Evolutionary conservation across 2,113 vertebrate species (phyloP).

Genomic region (Lycaon pictus): DNA sequence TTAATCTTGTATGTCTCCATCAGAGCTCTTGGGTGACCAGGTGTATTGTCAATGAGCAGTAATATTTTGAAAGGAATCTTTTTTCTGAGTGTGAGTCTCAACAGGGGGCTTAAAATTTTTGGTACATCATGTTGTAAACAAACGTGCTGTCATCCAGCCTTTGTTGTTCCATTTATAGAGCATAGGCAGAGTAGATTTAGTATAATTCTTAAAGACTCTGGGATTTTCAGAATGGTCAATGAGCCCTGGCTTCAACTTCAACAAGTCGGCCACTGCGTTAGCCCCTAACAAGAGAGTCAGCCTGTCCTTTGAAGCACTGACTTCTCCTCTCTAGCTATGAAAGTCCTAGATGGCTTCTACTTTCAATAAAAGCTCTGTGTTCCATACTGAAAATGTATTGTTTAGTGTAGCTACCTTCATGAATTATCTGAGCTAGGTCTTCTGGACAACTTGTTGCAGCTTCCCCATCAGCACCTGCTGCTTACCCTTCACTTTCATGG

Average conservation of each 20-base stretch:
- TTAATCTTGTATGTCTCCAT: neutral
- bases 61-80: neutral
- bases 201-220: neutral
- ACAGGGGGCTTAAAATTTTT: neutral
- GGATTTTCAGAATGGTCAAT: neutral
- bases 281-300: neutral
- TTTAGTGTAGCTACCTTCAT: neutral
- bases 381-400: neutral
- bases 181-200: neutral
- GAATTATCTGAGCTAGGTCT: neutral
- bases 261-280: neutral
- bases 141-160: neutral
- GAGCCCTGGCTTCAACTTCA: neutral
- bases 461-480: neutral
- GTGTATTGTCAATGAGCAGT: neutral
- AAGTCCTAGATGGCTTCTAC: neutral
- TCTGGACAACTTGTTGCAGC: neutral
- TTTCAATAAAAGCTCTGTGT: neutral
- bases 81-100: neutral
- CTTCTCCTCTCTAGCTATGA: neutral
- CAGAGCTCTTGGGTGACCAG: neutral
- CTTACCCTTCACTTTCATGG: neutral
- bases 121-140: neutral
- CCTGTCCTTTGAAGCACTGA: neutral
- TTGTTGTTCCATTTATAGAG: neutral